phyloP scores from a whole-genome alignment of 2,888 invertebrate genomes.

The Sminthurinus aureus region DNA sequence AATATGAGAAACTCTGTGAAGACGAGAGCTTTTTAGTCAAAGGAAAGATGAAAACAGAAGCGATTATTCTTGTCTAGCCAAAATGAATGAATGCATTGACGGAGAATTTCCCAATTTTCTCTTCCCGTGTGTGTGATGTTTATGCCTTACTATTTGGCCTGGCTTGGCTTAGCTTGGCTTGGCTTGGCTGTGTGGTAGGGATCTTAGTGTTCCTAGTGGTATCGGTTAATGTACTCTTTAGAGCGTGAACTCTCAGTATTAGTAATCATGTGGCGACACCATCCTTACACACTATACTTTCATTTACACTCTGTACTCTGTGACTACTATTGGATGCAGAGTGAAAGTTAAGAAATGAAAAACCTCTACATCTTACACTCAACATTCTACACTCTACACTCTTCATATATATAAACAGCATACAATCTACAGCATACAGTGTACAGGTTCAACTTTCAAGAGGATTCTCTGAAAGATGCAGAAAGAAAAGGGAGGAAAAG shows the following conservation, averaged over 20 bases:
- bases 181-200: neutral
- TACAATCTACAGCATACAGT: neutral
- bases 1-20: conserved; percentile 7
- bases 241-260: conserved; percentile 5
- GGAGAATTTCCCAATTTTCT: conserved; percentile 41
- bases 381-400: neutral
- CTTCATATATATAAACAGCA: no score
- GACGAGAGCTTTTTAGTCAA: neutral
- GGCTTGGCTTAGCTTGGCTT: neutral
- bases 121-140: conserved; percentile 2
- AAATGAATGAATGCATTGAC: conserved; percentile 26
- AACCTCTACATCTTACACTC: neutral
- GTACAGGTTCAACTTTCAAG: no score
- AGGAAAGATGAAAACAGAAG: conserved; percentile 21
- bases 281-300: neutral
- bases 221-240: conserved; percentile 13
- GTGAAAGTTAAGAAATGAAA: conserved; percentile 2
- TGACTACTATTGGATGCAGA: neutral
- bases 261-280: neutral
- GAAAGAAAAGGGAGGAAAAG: neutral
- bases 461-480: neutral
- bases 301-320: neutral
- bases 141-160: neutral
- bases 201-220: neutral
- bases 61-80: conserved; percentile 35